These are phyloP conservation scores for Incurvaria masculella DNA, from an alignment of 2,888 invertebrate species.

Conservation along the genomic window DNA sequence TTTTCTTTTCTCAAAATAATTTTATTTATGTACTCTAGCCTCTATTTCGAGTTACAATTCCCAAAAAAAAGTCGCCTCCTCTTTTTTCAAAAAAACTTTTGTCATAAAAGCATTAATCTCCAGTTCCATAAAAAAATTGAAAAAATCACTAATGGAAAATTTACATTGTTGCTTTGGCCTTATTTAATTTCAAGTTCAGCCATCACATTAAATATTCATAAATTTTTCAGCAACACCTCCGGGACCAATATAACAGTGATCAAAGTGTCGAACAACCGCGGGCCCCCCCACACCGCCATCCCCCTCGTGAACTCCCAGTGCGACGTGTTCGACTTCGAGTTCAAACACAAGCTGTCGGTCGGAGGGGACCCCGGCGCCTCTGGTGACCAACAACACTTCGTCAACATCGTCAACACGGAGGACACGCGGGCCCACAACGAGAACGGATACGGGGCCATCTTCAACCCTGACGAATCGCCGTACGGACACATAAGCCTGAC, in stretches of 20 bases:
- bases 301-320: slow-evolving; percentile 34
- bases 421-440: slow-evolving; percentile 19
- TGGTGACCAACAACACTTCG: slow-evolving; percentile 22
- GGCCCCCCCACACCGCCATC: slow-evolving; percentile 43
- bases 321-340: slow-evolving; percentile 37
- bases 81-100: no score
- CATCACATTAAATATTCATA: background rate
- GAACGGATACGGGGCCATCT: slow-evolving; percentile 38
- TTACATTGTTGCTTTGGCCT: no score
- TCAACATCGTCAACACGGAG: slow-evolving; percentile 46
- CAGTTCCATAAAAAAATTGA: no score
- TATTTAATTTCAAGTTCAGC: background rate
- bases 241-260: slow-evolving; percentile 57
- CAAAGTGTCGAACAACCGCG: slow-evolving; percentile 52
- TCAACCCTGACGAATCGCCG: slow-evolving; percentile 26
- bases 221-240: slow-evolving; percentile 16
- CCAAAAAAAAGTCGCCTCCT: no score
- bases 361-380: slow-evolving; percentile 16
- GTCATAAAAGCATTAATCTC: no score
- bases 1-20: no score
- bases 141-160: no score
- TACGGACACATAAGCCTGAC: slow-evolving; percentile 46
- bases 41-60: no score
- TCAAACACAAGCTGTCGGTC: slow-evolving; percentile 25
- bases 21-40: no score